Percentiles rank a stretch among this genome's conserved stretches.
phyloP scores from a whole-genome alignment of 2,888 invertebrate genomes.

The Meloe dianella region DNA sequence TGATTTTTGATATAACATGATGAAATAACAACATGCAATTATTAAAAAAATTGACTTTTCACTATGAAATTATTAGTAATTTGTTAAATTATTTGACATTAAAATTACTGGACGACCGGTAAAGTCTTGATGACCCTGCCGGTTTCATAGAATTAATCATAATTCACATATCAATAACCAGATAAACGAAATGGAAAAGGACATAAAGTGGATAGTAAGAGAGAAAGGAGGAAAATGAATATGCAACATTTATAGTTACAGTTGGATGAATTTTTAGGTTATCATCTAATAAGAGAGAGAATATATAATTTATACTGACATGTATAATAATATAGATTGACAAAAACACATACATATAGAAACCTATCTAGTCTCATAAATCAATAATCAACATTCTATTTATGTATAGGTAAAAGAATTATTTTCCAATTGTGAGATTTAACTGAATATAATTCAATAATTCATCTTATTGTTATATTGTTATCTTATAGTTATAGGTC shows the following conservation, averaged over 20 bases:
- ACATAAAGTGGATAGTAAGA: neutral
- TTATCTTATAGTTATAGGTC: neutral
- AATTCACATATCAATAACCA: conserved; percentile 23
- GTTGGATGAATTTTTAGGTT: conserved; percentile 29
- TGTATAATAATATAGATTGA: neutral
- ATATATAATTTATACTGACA: conserved; percentile 24
- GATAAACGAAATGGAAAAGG: neutral
- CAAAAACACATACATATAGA: neutral
- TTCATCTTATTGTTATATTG: conserved; percentile 2
- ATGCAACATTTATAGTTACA: conserved; percentile 30
- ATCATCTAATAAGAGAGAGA: conserved; percentile 17
- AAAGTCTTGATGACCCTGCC: conserved; percentile 18
- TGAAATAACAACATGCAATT: too few species aligned
- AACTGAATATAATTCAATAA: neutral
- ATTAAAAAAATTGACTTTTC: conserved; percentile 18
- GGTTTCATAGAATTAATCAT: conserved; percentile 24
- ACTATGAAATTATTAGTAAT: conserved; percentile 13
- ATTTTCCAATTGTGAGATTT: neutral
- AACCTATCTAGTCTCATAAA: neutral
- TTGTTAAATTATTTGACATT: conserved; percentile 16
- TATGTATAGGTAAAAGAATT: neutral
- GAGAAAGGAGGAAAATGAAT: conserved; percentile 28
- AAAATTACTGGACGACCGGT: conserved; percentile 4
- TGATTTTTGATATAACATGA: too few species aligned
- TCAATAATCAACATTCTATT: neutral